Base-by-base conservation (phyloP, 2,113 vertebrate genomes). In the Onychostoma macrolepis region DNA sequence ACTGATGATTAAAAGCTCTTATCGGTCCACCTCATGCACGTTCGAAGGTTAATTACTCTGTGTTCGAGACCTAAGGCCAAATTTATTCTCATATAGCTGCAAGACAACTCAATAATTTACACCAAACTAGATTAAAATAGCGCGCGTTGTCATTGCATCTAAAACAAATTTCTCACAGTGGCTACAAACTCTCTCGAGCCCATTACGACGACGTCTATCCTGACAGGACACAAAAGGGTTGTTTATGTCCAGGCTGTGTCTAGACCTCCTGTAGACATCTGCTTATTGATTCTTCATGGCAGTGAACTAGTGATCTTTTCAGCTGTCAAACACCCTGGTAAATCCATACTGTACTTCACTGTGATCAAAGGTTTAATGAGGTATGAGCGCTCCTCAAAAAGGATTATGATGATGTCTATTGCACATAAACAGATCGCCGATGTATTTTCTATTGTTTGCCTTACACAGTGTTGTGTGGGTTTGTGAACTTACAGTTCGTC, bases 401-500 rank as follows among this genome's bases (percentile, higher is more conserved):
- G 4, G 38, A 43, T 78, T 50, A 78, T 38, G 24, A 36, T 38
- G 13, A 38, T 28, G 5, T 67, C 43, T 10, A 19, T 3, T 61
- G 3, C 21, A 61, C 24, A 61, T 24, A n/a, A 13, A 19, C 30
- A 50, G 0, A 80, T 67, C 8, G 21, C 38, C 6, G 33, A 48
- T 56, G 21, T 21, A 63, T 85, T 75, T 11, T 4, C 24, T 17
- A 58, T 28, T 2, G 11, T 56, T 48, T 30, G 41, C 21, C 1
- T 10, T 58, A 50, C 33, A 33, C 28, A 48, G 50, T 36, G 41
- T 8, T 28, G 10, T 30, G 19, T 24, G 17, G 4, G 48, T 12
- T 45, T 43, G 28, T 15, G 19, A 50, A 96, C 98, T 99, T 96
- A 99, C 98, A 99, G 95, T 93, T 99, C 98, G 93, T 99, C 98